Evolutionary conservation across 2,888 invertebrate species (phyloP).

Genomic region (Trissolcus brochymenae): DNA sequence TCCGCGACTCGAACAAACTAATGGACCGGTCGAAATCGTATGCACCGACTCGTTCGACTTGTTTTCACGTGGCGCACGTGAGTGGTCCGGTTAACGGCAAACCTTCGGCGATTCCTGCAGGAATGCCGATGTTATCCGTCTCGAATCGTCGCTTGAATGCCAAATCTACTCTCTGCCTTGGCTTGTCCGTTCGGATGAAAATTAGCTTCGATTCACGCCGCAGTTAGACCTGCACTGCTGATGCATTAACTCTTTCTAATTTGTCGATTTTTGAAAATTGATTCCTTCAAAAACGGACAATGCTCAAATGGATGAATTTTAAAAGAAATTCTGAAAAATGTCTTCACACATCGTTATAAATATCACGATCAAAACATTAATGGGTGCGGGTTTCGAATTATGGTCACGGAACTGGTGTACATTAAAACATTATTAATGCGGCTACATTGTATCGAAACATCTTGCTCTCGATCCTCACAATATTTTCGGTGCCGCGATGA

Average conservation of each 20-base stretch:
- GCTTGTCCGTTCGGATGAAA: constrained; percentile 30
- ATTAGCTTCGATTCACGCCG: constrained; percentile 18
- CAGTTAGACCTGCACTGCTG: not conserved
- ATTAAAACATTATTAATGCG: too few species aligned
- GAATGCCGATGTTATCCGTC: constrained; percentile 62
- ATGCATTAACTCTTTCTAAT: too few species aligned
- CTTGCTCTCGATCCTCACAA: too few species aligned
- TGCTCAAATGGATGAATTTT: too few species aligned
- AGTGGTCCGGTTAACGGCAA: constrained; percentile 58
- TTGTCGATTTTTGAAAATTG: too few species aligned
- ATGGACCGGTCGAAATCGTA: constrained; percentile 63
- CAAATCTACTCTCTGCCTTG: constrained; percentile 48
- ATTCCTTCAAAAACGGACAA: not conserved
- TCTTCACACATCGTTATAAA: too few species aligned
- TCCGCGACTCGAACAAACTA: constrained; percentile 60
- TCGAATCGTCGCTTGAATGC: constrained; percentile 53
- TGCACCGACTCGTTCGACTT: constrained; percentile 60
- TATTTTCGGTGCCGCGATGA: too few species aligned
- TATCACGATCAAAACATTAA: too few species aligned
- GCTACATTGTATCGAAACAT: too few species aligned
- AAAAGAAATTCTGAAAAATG: too few species aligned
- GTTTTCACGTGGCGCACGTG: constrained; percentile 62
- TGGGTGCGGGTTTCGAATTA: too few species aligned
- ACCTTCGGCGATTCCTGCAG: constrained; percentile 59
- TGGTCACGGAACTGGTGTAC: too few species aligned